Evolutionary conservation across 2,113 vertebrate species (phyloP).

Genomic region (Dendropsophus ebraccatus): DNA sequence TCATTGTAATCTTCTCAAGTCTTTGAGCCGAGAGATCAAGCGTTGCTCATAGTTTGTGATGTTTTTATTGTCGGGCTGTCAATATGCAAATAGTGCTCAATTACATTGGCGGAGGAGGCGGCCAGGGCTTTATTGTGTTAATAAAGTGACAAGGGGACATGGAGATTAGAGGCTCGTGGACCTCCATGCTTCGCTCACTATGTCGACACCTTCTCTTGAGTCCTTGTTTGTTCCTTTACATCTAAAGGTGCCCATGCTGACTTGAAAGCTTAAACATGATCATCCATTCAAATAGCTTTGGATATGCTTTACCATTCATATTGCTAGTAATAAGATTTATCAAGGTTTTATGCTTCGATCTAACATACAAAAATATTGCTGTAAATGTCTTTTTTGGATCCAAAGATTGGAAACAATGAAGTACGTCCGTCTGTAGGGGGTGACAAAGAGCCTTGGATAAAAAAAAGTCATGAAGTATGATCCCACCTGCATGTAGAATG

Average conservation of each 20-base stretch:
- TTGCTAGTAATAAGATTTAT: too few relatives aligned
- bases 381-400: not conserved
- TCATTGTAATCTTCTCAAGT: slow-evolving; percentile 55
- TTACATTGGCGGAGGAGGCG: not conserved
- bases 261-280: too few relatives aligned
- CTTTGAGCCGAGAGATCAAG: slow-evolving; percentile 24
- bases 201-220: not conserved
- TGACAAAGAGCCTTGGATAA: not conserved
- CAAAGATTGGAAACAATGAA: not conserved
- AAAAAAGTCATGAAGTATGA: not conserved
- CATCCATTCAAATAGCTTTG: not conserved
- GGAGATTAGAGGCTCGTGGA: slow-evolving; percentile 2
- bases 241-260: not conserved
- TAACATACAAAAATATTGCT: not conserved
- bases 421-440: not conserved
- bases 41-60: slow-evolving; percentile 29
- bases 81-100: slow-evolving; percentile 44
- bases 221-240: not conserved
- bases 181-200: not conserved
- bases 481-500: too few relatives aligned
- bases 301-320: too few relatives aligned
- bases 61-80: slow-evolving; percentile 32
- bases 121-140: slow-evolving; percentile 15
- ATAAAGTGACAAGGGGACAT: slow-evolving; percentile 4
- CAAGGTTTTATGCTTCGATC: too few relatives aligned